These are phyloP conservation scores for Acanthisitta chloris DNA, from an alignment of 2,113 vertebrate genomes.

Conservation along the genomic window DNA sequence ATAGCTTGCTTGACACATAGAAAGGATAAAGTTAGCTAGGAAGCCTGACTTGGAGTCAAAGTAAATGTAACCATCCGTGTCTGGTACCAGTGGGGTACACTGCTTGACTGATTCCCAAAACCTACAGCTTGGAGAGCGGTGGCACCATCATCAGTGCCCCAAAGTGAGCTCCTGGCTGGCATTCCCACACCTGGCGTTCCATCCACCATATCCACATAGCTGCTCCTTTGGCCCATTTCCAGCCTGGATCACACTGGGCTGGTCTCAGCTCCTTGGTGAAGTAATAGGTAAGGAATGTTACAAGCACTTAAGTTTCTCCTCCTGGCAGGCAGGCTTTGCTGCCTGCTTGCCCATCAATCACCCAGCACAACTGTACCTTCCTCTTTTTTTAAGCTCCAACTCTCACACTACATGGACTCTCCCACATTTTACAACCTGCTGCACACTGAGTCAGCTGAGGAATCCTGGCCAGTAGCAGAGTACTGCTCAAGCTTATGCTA, in stretches of 20 bases:
- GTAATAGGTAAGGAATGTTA: neutral
- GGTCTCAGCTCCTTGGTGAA: neutral
- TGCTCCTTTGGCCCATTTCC: neutral
- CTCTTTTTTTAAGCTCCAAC: neutral
- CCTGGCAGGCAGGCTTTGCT: neutral
- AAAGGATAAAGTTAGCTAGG: neutral
- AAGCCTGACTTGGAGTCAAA: neutral
- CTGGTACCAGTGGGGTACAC: neutral
- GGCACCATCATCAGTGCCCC: accelerated
- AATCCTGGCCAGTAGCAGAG: neutral
- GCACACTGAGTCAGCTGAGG: neutral
- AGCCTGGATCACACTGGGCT: neutral
- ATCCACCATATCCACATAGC: accelerated
- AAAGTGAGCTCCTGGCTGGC: neutral
- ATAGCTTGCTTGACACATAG: neutral
- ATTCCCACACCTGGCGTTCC: neutral
- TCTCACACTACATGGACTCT: neutral
- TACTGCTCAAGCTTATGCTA: neutral
- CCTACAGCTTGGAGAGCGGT: neutral
- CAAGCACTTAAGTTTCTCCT: neutral
- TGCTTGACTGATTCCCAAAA: neutral
- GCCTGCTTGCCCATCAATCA: neutral
- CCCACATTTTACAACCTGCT: neutral
- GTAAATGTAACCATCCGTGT: neutral
- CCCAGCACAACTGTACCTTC: neutral